Evolutionary conservation across 2,113 vertebrate genomes (phyloP).

Genomic region (Alouatta palliata): DNA sequence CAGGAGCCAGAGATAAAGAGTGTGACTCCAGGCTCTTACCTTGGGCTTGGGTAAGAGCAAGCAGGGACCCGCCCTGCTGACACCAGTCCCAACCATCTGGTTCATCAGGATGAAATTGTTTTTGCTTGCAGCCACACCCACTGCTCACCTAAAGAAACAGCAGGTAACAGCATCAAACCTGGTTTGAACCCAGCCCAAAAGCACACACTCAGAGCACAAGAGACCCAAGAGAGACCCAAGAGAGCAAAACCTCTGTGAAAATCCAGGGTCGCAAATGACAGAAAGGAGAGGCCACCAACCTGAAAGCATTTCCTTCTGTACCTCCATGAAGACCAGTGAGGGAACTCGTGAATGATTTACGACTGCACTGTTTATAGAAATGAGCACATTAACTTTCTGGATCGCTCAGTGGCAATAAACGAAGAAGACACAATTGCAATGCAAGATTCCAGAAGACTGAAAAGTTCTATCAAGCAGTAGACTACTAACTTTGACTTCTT

Average conservation of each 20-base stretch:
- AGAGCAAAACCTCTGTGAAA: neutral
- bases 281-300: neutral
- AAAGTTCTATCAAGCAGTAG: neutral
- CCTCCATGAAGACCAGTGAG: neutral
- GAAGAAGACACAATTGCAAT: slow-evolving; percentile 11
- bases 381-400: neutral
- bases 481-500: neutral
- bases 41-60: slow-evolving; percentile 43
- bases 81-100: slow-evolving; percentile 61
- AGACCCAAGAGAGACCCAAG: neutral
- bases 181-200: neutral
- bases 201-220: neutral
- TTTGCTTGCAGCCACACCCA: slow-evolving; percentile 41
- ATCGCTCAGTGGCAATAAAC: neutral
- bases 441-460: slow-evolving; percentile 26
- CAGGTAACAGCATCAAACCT: neutral
- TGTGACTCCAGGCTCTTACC: slow-evolving; percentile 65
- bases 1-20: slow-evolving; percentile 70
- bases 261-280: neutral
- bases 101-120: slow-evolving; percentile 67
- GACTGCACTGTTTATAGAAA: neutral
- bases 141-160: neutral
- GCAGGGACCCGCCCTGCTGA: slow-evolving; percentile 63
- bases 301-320: neutral
- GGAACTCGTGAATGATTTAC: slow-evolving; percentile 31